phyloP scores from a whole-genome alignment of 2,888 invertebrate genomes.

The Agonopterix alstromeriana region DNA sequence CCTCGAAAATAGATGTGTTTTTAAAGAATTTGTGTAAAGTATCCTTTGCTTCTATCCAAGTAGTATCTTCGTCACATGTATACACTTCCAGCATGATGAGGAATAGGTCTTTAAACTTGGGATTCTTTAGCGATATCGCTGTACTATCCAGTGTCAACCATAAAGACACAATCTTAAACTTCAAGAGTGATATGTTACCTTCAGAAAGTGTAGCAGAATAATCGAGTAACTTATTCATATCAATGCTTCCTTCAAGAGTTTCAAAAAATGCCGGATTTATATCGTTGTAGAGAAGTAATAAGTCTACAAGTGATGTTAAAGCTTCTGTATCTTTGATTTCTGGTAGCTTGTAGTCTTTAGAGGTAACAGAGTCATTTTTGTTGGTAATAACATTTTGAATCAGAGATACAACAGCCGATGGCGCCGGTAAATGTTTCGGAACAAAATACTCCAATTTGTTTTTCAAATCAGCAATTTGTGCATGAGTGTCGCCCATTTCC shows the following conservation, averaged over 20 bases:
- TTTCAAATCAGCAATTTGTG: slow-evolving; percentile 41
- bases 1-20: slow-evolving; percentile 80
- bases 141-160: slow-evolving; percentile 66
- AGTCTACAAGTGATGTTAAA: slow-evolving; percentile 49
- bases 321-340: slow-evolving; percentile 43
- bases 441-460: slow-evolving; percentile 60
- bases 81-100: slow-evolving; percentile 76
- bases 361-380: slow-evolving; percentile 23
- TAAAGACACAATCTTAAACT: slow-evolving; percentile 64
- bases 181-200: slow-evolving; percentile 44
- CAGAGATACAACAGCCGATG: slow-evolving; percentile 42
- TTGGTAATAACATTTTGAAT: slow-evolving; percentile 42
- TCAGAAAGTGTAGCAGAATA: slow-evolving; percentile 40
- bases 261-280: slow-evolving; percentile 62
- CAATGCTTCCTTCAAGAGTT: slow-evolving; percentile 57
- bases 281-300: slow-evolving; percentile 58
- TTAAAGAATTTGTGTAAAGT: slow-evolving; percentile 77
- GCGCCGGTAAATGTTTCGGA: slow-evolving; percentile 61
- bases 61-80: slow-evolving; percentile 42
- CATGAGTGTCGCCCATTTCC: slow-evolving; percentile 39
- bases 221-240: slow-evolving; percentile 59
- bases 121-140: slow-evolving; percentile 66
- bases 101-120: slow-evolving; percentile 73
- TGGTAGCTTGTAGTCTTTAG: slow-evolving; percentile 47
- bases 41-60: slow-evolving; percentile 71